Evolutionary conservation across 2,113 vertebrate species (phyloP), one percentile per base, ranked within the genome.

Genomic region (Xiphophorus couchianus): DNA sequence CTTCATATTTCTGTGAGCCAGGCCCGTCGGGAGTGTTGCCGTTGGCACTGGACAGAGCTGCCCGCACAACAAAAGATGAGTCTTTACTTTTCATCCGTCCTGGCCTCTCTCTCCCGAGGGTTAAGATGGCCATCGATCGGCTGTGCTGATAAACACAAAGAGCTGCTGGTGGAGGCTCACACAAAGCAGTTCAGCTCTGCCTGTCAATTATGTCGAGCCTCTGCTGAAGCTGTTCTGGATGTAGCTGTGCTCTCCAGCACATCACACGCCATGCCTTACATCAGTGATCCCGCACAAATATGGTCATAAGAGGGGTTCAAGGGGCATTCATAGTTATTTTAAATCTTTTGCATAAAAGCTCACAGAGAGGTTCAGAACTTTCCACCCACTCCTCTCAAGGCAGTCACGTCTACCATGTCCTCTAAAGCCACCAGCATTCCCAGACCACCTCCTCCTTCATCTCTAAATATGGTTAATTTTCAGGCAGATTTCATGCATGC

Each of bases 111-210:
- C 88, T 89, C 88, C 58, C 14, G 70, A 74, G 82, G 82, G 88
- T 83, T 71, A 71, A 78, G 81, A 84, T 84, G 88, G 84, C 88
- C 90, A 94, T 93, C 89, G 92, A 94, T 92, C 78, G 72, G 68
- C 78, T 72, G 66, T 66, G 80, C 72, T 87, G 86, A 91, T 85
- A 84, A 89, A 91, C 81, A 89, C 86, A 87, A 84, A 89, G 88
- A 81, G 87, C 89, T 89, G 81, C 78, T 85, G 84, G 62, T 76
- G 72, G 81, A 79, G 70, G 15, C 71, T 37, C 82, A 58, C 78
- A 74, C 84, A 82, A 78, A 83, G 84, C 79, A 66, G 82, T 69
- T 14, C 63, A 14, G 71, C 79, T 74, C 81, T 72, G 83, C 73
- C 86, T 92, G 91, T 93, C 93, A 91, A 88, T 93, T 90, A 91